These are phyloP conservation scores for Drosophila varians DNA, from an alignment of 1,140 invertebrate genomes.

Conservation along the genomic window DNA sequence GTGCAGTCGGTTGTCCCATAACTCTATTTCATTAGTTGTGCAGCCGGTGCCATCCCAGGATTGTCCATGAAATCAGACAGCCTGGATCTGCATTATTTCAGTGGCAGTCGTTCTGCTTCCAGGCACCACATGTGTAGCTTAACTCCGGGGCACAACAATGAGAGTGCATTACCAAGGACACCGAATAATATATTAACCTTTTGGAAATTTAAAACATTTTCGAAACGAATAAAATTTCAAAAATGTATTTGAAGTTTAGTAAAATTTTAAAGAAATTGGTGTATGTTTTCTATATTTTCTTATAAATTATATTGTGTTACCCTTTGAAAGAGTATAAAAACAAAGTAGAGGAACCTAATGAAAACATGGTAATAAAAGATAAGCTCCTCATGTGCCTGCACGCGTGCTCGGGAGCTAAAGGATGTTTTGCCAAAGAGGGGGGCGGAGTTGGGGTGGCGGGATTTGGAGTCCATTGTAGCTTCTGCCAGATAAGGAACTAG, in stretches of 20 bases:
- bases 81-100: slow-evolving; percentile 53
- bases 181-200: neutral
- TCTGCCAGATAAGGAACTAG: slow-evolving; percentile 55
- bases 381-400: slow-evolving; percentile 55
- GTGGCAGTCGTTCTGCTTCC: neutral
- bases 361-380: slow-evolving; percentile 75
- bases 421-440: neutral
- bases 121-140: slow-evolving; percentile 19
- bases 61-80: slow-evolving; percentile 18
- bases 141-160: slow-evolving; percentile 17
- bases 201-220: no score
- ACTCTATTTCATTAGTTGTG: slow-evolving; percentile 69
- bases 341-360: slow-evolving; percentile 56
- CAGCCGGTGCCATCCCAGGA: slow-evolving; percentile 44
- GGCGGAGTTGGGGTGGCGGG: neutral
- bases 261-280: no score
- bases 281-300: no score
- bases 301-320: neutral
- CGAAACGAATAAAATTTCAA: no score
- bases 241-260: no score
- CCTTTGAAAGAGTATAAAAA: slow-evolving; percentile 13
- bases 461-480: slow-evolving; percentile 44
- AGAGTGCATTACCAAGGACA: no score
- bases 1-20: slow-evolving; percentile 22
- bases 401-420: slow-evolving; percentile 6